Evolutionary conservation across 2,113 vertebrate species (phyloP), one percentile per base, ranked within the genome.

Genomic region (Notarius lentiginosus): DNA sequence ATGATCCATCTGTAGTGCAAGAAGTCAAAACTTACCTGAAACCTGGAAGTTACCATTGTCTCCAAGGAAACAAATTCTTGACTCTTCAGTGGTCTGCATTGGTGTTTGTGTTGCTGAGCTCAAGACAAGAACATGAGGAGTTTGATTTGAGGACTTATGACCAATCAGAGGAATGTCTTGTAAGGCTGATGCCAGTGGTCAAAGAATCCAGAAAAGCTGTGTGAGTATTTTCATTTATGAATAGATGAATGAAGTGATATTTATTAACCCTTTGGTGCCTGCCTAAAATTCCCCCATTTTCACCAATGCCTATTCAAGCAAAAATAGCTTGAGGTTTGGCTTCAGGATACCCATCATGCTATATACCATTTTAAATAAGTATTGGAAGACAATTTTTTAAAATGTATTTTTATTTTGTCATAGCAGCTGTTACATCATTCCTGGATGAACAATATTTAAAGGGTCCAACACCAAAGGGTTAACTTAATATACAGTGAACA

Each of bases 141-240:
- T 84, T 88, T 84, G 63, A 84, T 20, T 76, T 88, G 8, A 66
- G 61, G 73, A n/a, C 41, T 12, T 88, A 79, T 72, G 53, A 68
- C 15, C 27, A 15, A 24, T 72, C 87, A 10, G 53, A 88, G 11
- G 60, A 86, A 73, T 85, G 87, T 75, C 58, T 75, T 49, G 1
- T 75, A 11, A 9, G 41, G 20, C 41, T 75, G 6, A 7, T 75
- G 8, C 72, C 72, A 75, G 72, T 75, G 18, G 41, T 75, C 72
- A 75, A 75, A 49, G 72, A 75, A 75, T 75, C 72, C 72, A 75
- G 72, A 75, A 75, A 49, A 75, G 18, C 72, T 49, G 41, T 41
- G 41, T 41, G 4, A 41, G 41, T 41, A 41, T 41, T 41, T 41
- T 41, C 68, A 53, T n/a, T 86, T 18, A 61, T 66, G 60, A 11